Conservation (phyloP, 2,888 invertebrate species). For the Actias luna region DNA sequence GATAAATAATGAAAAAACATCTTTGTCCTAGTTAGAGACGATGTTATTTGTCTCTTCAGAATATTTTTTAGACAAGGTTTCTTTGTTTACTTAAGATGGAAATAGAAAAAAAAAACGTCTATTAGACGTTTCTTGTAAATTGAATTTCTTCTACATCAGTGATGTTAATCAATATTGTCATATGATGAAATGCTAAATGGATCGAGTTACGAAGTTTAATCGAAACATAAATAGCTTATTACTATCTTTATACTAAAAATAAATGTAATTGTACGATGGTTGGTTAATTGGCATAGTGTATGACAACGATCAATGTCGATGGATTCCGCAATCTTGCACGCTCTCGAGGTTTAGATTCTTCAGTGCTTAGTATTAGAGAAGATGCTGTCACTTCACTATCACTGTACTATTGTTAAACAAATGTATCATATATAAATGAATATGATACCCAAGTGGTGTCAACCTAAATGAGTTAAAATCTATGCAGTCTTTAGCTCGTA, state of each 20-base stretch:
- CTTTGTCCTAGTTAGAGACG: background rate
- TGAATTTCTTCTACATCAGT: background rate
- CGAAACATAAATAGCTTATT: background rate
- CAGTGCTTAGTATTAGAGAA: too few species aligned
- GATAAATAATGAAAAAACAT: background rate
- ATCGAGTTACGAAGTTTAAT: background rate
- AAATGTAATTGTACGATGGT: background rate
- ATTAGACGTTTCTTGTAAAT: background rate
- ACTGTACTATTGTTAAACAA: too few species aligned
- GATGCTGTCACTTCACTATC: too few species aligned
- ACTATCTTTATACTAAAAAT: background rate
- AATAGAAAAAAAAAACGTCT: background rate
- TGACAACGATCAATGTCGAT: too few species aligned
- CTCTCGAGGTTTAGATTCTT: too few species aligned
- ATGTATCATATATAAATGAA: too few species aligned
- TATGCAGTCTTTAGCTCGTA: too few species aligned
- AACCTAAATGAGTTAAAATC: too few species aligned
- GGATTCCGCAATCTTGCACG: too few species aligned
- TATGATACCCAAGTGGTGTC: too few species aligned
- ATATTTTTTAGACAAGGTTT: background rate
- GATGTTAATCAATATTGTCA: background rate
- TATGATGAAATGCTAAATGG: background rate
- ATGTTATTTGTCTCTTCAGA: background rate
- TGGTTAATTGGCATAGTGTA: too few species aligned
- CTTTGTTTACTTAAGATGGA: background rate